Evolutionary conservation across 2,797 vertebrate genomes (phyloP), one percentile per base, ranked within the genome.

Genomic region (Takifugu rubripes): DNA sequence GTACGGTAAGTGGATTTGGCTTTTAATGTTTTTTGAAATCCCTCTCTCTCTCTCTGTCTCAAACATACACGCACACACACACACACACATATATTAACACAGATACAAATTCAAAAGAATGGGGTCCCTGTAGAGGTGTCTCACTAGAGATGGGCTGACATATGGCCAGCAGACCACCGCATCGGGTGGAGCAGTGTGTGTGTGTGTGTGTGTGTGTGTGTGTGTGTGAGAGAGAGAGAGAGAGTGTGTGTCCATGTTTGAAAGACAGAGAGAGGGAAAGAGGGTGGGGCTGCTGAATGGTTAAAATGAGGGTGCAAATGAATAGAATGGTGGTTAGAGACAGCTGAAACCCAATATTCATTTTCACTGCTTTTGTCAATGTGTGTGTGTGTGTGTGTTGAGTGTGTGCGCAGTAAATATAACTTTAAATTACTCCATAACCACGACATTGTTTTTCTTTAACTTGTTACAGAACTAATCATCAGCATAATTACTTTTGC

Each of bases 141-240:
- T 79, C 69, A 68, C 67, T 78, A 70, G 73, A 77, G 75, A 75
- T 81, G 77, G 81, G 71, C 84, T 88, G 87, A 88, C 89, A 92
- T 91, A 91, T 91, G 91, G 89, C 86, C 82, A 84, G 84, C 87
- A 89, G 86, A 81, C 82, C 79, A 82, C 71, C 69, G 71, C 70
- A 57, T 73, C 80, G 82, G 81, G 86, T 87, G 85, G 84, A 80
- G 81, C 70, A 74, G 54, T 58, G 67, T 42, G 64, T 50, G 63
- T 25, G 27, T 29, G 27, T 29, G 27, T 29, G 27, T 29, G 27
- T 29, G 27, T 29, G 27, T 29, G 27, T 29, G 27, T 29, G 27
- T 29, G 27, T 29, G 5, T 3, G 27, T 8, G 27, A 16, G 9
- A 16, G 43, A 17, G 27, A 16, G 9, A 16, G 43, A 17, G 43